Percentiles rank a stretch among this genome's conserved stretches.
Conservation (phyloP, 2,113 vertebrate species). For the Geococcyx californianus region DNA sequence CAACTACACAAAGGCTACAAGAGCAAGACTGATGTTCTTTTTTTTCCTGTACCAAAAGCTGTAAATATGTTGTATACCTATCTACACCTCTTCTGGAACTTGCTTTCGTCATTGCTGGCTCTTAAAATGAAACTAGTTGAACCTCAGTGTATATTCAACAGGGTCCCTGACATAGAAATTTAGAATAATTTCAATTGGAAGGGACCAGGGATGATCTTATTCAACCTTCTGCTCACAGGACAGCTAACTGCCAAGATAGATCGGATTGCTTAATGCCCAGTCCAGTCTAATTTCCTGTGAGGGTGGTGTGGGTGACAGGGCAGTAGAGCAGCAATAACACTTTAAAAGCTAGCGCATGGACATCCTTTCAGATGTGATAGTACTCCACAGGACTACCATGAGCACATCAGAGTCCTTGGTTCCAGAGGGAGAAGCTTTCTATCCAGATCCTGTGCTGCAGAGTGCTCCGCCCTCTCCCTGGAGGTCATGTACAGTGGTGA, state of each 20-base stretch:
- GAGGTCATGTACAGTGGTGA: background rate
- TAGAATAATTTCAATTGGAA: background rate
- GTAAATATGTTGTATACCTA: background rate
- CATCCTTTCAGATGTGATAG: background rate
- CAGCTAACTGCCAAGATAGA: background rate
- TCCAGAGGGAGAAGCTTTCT: background rate
- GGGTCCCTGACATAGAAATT: background rate
- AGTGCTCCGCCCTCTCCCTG: background rate
- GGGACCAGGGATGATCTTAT: background rate
- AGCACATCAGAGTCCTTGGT: background rate
- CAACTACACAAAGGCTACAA: background rate
- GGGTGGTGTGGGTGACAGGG: background rate
- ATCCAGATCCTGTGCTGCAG: background rate
- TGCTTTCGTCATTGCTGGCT: background rate
- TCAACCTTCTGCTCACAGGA: background rate
- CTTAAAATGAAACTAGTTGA: background rate
- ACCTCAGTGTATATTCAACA: background rate
- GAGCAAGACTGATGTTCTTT: background rate
- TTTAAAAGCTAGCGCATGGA: background rate
- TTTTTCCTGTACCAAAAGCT: background rate
- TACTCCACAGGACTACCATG: background rate
- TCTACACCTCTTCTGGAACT: background rate
- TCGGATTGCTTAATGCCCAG: background rate
- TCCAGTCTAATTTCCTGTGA: background rate
- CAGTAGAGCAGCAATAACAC: background rate